Evolutionary conservation across 2,113 vertebrate genomes (phyloP), one percentile per base, ranked within the genome.

Genomic region (Tichodroma muraria): DNA sequence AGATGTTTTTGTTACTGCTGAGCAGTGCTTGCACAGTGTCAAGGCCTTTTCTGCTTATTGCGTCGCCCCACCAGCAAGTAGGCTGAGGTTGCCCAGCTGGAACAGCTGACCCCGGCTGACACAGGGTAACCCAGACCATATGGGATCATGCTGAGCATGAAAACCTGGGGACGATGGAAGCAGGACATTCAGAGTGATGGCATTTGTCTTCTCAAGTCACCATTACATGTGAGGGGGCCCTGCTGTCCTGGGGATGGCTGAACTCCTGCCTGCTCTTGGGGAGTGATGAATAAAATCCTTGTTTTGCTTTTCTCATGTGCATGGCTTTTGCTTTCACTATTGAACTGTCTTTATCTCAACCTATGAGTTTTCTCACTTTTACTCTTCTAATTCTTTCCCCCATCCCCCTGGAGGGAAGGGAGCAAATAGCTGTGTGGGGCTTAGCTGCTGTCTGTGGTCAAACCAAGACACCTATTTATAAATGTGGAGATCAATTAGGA

Each of bases 181-280:
- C 6, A 25, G 25, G 25, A 33, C 17, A 54, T 61, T 61, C n/a
- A 49, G 40, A 61, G 40, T 54, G 31, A 49, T 76, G 25, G 21
- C 33, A 40, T 63, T 63, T 76, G 21, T 83, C 54, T 49, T 49
- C 35, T 54, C 25, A 49, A 42, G 22, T 56, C 79, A 89, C 40
- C 0, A 0, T 40, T 35, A 25, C 16, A 6, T 40, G 40, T 47
- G 40, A 54, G 31, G n/a, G 45, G 15, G 17, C n/a, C 30, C n/a
- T 53, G 28, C 19, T 54, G 12, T 76, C n/a, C 21, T 69, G 30
- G 30, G 20, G 14, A 35, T 54, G n/a, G 30, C 47, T 49, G 35
- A 76, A 42, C 30, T 53, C 63, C 47, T 70, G 40, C 22, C 56
- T 70, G 56, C 27, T 77, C 31, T 37, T 54, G 49, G 40, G n/a